Conservation (phyloP, 2,113 vertebrate genomes). For the Falco punctatus region DNA sequence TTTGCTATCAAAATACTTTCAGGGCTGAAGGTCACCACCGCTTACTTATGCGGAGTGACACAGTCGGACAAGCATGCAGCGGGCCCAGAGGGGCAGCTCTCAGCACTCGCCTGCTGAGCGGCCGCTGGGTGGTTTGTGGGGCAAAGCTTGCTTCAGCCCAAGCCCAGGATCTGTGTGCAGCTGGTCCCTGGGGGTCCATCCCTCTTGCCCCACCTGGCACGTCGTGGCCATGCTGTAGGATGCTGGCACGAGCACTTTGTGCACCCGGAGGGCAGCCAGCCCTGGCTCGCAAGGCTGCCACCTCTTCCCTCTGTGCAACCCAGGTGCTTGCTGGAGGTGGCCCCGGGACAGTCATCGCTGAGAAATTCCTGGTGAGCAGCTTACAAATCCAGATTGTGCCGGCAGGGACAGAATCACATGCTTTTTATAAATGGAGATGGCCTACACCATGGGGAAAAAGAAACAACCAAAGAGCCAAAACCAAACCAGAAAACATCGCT, state of each 20-base stretch:
- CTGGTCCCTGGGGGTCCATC: neutral
- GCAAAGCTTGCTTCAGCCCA: neutral
- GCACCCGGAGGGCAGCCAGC: neutral
- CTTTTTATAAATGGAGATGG: neutral
- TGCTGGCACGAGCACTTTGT: neutral
- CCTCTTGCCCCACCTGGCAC: neutral
- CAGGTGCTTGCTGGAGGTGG: neutral
- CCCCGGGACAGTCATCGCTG: too few species aligned
- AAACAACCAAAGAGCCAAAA: neutral
- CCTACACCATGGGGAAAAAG: neutral
- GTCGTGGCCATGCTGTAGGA: accelerated
- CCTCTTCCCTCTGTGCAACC: neutral
- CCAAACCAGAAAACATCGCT: neutral
- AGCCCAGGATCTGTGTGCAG: neutral
- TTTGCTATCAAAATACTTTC: neutral
- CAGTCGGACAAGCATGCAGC: neutral
- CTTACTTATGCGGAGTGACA: neutral
- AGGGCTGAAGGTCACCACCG: neutral
- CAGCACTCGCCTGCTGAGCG: neutral
- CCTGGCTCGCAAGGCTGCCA: accelerated
- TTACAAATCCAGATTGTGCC: neutral
- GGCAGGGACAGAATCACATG: neutral
- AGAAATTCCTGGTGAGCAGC: neutral
- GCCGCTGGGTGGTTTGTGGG: neutral
- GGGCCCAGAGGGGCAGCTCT: neutral